These are phyloP conservation scores for Uria aalge DNA, from an alignment of 2,113 vertebrate species.

Conservation along the genomic window DNA sequence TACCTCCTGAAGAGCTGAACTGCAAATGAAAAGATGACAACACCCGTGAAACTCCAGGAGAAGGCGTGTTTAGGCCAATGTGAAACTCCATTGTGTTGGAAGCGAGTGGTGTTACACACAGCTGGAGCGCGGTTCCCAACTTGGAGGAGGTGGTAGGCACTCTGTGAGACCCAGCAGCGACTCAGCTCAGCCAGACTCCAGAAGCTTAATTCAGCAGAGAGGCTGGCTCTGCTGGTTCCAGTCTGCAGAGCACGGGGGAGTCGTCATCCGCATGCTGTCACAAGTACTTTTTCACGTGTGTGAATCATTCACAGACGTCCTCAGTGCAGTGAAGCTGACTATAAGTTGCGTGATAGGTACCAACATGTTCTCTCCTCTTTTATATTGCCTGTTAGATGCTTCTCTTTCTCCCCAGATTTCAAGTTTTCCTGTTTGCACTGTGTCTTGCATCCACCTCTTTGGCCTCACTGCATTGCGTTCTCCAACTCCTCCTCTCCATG, in stretches of 20 bases:
- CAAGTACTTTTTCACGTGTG: not conserved
- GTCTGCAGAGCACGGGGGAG: not conserved
- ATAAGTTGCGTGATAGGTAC: not conserved
- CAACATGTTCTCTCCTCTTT: not conserved
- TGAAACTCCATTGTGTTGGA: not conserved
- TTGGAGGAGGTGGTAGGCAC: not conserved
- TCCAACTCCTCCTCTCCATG: not conserved
- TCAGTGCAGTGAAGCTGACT: not conserved
- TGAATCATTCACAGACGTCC: not conserved
- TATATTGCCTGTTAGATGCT: not conserved
- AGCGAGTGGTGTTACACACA: not conserved
- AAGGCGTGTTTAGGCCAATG: not conserved
- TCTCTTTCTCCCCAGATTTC: not conserved
- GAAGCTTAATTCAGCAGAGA: not conserved
- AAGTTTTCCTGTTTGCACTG: not conserved
- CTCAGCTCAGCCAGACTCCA: not conserved
- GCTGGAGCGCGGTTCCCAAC: not conserved
- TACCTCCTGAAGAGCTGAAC: not conserved
- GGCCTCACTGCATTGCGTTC: not conserved
- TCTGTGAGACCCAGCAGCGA: not conserved
- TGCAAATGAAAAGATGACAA: not conserved
- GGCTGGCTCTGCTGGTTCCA: not conserved
- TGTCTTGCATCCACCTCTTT: not conserved
- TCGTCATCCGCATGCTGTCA: accelerated
- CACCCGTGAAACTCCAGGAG: not conserved